Evolutionary conservation across 2,113 vertebrate genomes (phyloP), one percentile per base, ranked within the genome.

Genomic region (Pedetes capensis): DNA sequence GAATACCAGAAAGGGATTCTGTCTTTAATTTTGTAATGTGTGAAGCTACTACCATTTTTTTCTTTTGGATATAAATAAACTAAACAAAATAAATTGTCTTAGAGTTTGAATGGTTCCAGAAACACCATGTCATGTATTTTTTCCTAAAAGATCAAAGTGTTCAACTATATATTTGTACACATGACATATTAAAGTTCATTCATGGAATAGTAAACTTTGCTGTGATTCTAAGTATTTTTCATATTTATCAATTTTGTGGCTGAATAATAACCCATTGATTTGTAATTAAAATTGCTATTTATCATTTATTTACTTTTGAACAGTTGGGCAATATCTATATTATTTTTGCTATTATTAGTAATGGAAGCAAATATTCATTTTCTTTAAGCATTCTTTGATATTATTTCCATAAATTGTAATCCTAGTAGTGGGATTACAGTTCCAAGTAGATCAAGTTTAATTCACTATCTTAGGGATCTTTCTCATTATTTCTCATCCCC

Each of bases 11-110:
- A 89, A 17, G 34, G 10, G 3, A 80, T 22, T 64, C 64, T 87
- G n/a, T 79, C 64, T 87, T 90, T 84, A 61, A 93, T 93, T 91
- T 66, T 75, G 11, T 79, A n/a, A 9, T 59, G n/a, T 44, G 29
- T 72, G 32, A 92, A 72, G 32, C 27, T 71, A 83, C 13, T 91
- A 63, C 47, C n/a, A 44, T 32, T 49, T 3, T 25, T 71, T 34
- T 63, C 6, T 47, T 42, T 32, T 44, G 8, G 74, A 59, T 86
- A 72, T 49, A 59, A 64, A 22, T 25, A 55, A 37, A 57, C 0
- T 39, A 61, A 92, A 66, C 74, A 88, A 53, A 53, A 66, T 78
- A 88, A 53, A 53, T 94, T 85, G 9, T 23, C 27, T n/a, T 72
- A 42, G 20, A 75, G 13, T 7, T 59, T 90, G 32, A 69, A 25